Evolutionary conservation across 2,797 vertebrate species (phyloP).

Genomic region (Siniperca undulata): DNA sequence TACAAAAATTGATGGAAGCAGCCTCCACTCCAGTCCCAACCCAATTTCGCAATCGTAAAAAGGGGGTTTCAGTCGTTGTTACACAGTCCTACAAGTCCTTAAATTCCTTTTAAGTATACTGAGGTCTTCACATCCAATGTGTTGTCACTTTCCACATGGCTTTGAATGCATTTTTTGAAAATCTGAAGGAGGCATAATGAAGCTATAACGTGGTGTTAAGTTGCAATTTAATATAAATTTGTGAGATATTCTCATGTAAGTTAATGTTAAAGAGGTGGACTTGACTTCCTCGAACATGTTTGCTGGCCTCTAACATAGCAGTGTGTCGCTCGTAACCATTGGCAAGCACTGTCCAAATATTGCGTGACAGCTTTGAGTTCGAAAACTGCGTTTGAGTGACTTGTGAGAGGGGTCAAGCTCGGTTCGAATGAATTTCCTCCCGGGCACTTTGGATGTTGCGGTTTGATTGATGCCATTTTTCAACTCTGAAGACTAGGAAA

Average conservation of each 20-base stretch:
- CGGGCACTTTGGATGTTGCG: conserved; percentile 29
- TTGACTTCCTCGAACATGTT: background rate
- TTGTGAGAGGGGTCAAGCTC: conserved; percentile 34
- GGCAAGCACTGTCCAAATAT: conserved; percentile 10
- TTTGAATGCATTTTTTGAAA: background rate
- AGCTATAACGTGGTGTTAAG: background rate
- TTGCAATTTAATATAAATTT: background rate
- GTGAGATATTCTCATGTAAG: background rate
- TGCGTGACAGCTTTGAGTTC: conserved; percentile 11
- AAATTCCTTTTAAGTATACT: background rate
- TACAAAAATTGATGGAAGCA: background rate
- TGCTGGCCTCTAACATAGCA: background rate
- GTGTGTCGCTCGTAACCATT: background rate
- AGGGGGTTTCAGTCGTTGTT: background rate
- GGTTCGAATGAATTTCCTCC: conserved; percentile 47
- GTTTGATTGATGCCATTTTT: conserved; percentile 71
- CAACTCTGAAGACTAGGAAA: conserved; percentile 58
- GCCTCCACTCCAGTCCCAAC: background rate
- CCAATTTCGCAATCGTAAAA: too few relatives aligned
- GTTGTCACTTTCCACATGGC: background rate
- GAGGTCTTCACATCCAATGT: background rate
- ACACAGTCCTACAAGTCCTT: background rate
- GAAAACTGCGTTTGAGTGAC: conserved; percentile 39
- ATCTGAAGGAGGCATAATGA: background rate
- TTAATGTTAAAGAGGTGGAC: background rate